Evolutionary conservation across 2,113 vertebrate species (phyloP).

Genomic region (Grammomys dolichurus): DNA sequence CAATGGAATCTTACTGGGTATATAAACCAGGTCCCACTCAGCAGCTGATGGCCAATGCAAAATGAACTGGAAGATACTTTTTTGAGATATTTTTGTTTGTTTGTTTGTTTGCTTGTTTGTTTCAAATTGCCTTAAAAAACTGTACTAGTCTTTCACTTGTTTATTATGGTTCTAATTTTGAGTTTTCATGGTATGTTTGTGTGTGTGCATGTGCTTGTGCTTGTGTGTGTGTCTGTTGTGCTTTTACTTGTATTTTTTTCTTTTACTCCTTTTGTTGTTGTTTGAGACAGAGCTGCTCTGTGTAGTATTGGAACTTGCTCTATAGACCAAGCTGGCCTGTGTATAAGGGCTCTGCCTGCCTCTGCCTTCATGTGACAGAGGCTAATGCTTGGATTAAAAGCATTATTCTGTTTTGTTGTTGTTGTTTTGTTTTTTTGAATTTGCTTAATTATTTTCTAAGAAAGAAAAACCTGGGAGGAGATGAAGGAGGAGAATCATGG

Average conservation of each 20-base stretch:
- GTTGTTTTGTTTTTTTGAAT: neutral
- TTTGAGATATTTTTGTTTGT: neutral
- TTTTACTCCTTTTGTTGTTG: neutral
- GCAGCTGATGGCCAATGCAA: neutral
- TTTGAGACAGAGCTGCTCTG: neutral
- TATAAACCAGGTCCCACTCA: neutral
- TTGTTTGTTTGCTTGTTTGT: neutral
- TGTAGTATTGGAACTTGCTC: neutral
- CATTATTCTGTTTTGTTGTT: neutral
- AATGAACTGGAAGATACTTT: neutral
- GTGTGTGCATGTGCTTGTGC: neutral
- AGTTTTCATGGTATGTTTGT: neutral
- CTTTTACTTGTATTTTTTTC: neutral
- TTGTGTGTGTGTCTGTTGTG: neutral
- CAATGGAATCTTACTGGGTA: neutral
- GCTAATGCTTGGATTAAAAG: neutral
- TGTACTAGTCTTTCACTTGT: neutral
- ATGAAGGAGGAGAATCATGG: neutral
- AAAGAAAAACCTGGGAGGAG: neutral
- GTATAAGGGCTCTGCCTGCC: neutral
- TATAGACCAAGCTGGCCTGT: neutral
- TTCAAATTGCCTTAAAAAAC: neutral
- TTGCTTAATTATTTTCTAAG: neutral
- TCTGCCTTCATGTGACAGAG: neutral
- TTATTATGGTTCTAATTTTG: neutral